A percentile compares a stretch with the other conserved stretches of the same genome.
These are phyloP conservation scores for Paramacrobiotus metropolitanus DNA, from an alignment of 1,140 invertebrate genomes.

Conservation along the genomic window DNA sequence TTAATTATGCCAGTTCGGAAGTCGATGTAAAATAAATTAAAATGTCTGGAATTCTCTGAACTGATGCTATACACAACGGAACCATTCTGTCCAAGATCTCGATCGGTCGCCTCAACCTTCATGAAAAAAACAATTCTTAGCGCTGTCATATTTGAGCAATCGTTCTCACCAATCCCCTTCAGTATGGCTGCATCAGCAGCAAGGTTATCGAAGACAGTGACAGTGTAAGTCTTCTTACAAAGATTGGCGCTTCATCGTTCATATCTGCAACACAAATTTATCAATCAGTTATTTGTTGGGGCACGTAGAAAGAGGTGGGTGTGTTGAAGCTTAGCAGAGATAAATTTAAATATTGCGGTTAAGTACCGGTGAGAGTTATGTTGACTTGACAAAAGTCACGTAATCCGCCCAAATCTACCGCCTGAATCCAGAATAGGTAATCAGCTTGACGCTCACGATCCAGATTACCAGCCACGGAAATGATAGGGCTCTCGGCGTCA, in stretches of 20 bases:
- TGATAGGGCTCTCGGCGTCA: slow-evolving; percentile 54
- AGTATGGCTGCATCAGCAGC: not conserved
- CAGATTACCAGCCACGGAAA: slow-evolving; percentile 59
- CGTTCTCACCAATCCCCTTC: too few species aligned
- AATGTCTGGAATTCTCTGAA: not conserved
- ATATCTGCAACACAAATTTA: too few species aligned
- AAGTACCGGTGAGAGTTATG: not conserved
- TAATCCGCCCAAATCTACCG: slow-evolving; percentile 37
- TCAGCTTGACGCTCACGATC: slow-evolving; percentile 58
- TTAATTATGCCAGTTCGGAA: not conserved
- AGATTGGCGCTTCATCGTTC: slow-evolving; percentile 11
- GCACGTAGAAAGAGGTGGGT: not conserved
- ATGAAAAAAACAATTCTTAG: not conserved
- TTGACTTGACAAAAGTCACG: not conserved
- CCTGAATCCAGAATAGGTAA: slow-evolving; percentile 64
- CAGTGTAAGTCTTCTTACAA: slow-evolving; percentile 3
- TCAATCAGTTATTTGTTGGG: too few species aligned
- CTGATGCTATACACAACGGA: not conserved
- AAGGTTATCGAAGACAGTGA: not conserved
- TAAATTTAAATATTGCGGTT: too few species aligned
- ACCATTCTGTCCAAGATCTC: not conserved
- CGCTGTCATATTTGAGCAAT: too few species aligned
- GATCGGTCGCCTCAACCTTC: not conserved
- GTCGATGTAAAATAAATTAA: not conserved
- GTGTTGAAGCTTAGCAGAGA: not conserved